These are phyloP conservation scores for Tarsius wallacei DNA, from an alignment of 2,797 vertebrate genomes.

Conservation along the genomic window DNA sequence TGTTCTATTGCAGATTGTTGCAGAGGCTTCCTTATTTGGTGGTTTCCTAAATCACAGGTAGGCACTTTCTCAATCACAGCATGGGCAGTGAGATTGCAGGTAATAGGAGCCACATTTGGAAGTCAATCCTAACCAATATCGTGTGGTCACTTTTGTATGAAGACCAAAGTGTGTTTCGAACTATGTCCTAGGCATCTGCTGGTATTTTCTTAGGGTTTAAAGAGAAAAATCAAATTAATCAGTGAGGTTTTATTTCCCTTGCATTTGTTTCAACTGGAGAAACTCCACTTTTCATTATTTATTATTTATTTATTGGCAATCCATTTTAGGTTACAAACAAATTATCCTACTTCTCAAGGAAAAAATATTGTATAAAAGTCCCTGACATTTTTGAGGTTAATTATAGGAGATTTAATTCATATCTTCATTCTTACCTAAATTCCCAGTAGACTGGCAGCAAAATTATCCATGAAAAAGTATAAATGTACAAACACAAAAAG, in stretches of 20 bases:
- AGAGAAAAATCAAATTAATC: background rate
- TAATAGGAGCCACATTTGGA: background rate
- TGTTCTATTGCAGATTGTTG: background rate
- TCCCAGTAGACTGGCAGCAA: background rate
- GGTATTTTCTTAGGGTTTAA: background rate
- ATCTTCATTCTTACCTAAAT: background rate
- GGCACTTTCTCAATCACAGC: background rate
- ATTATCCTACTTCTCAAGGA: background rate
- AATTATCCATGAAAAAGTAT: background rate
- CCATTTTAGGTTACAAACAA: background rate
- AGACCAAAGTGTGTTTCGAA: background rate
- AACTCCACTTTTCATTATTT: background rate
- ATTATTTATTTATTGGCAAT: background rate
- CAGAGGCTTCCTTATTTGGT: background rate
- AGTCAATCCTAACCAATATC: background rate
- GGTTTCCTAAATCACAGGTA: background rate
- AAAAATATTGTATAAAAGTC: background rate
- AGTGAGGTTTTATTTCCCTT: background rate
- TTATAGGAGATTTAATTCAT: background rate
- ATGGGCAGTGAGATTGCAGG: background rate
- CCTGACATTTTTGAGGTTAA: background rate
- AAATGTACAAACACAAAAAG: background rate
- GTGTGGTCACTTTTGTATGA: background rate
- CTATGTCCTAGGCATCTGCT: background rate
- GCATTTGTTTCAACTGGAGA: background rate